phyloP scores from a whole-genome alignment of 2,113 vertebrate genomes.

The Poeciliopsis prolifica region DNA sequence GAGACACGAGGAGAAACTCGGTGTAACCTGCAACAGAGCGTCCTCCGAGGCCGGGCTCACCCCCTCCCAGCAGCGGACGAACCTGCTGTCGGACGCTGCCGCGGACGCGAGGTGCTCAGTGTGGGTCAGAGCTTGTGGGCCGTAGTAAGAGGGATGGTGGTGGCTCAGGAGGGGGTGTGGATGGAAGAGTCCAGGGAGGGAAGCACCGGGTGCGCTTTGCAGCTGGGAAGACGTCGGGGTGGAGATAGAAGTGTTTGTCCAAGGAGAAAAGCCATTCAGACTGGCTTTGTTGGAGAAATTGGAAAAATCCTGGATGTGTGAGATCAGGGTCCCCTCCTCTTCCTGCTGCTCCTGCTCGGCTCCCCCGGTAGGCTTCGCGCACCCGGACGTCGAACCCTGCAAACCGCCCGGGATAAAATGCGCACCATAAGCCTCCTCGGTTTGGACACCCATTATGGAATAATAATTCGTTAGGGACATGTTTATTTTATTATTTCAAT shows the following conservation, averaged over 20 bases:
- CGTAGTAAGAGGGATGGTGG: constrained; percentile 66
- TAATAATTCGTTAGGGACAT: constrained; percentile 82
- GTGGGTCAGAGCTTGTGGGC: constrained; percentile 57
- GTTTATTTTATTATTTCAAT: constrained; percentile 80
- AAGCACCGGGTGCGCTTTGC: constrained; percentile 52
- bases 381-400: constrained; percentile 68
- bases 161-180: constrained; percentile 68
- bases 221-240: constrained; percentile 57
- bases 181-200: constrained; percentile 67
- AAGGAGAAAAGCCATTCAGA: constrained; percentile 68
- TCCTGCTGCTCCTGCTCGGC: constrained; percentile 27
- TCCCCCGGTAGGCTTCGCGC: constrained; percentile 65
- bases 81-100: constrained; percentile 55
- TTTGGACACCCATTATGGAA: constrained; percentile 77
- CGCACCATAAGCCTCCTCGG: constrained; percentile 73
- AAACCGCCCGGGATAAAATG: constrained; percentile 74
- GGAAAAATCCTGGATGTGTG: constrained; percentile 73
- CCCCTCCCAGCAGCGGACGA: constrained; percentile 76
- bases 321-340: constrained; percentile 60
- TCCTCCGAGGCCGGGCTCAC: constrained; percentile 46
- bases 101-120: constrained; percentile 62
- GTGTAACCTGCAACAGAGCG: constrained; percentile 34
- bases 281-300: constrained; percentile 68
- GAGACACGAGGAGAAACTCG: constrained; percentile 49
- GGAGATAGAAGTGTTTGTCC: constrained; percentile 58